Base-by-base conservation (phyloP, 2,113 vertebrate species). In the Siphamia tubifer region DNA sequence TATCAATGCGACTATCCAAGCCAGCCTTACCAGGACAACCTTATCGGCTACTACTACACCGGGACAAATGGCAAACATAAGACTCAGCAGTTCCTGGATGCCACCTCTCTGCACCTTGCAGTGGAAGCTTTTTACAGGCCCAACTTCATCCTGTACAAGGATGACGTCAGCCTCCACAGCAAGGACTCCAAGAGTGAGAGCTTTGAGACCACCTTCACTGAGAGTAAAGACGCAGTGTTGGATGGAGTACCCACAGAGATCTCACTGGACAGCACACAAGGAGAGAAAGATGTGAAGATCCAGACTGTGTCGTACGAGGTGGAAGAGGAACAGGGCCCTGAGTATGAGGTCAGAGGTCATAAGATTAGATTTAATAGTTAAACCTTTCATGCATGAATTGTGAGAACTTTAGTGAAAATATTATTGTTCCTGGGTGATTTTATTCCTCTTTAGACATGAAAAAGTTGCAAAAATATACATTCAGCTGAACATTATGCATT, bases 291-390 rank as follows among this genome's bases (percentile, higher is more conserved):
- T 24, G 88, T 85, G 28, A 88, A 92, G 76, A 96, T 97, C 82
- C 95, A 95, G 62, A 97, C 96, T 0, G 95, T 97, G 71, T 96
- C 95, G 44, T 96, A 94, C 0, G 94, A 95, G 0, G 94, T 96
- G 74, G 95, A 96, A 48, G 96, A 96, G 32, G 94, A 95, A 45
- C 92, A 94, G 63, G 90, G 92, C 62, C 94, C 92, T 21, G 93
- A 93, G 62, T 95, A 92, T 1, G 95, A 95, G 90, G 95, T 95
- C 78, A 91, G 87, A 53, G 28, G 48, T 70, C 63, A 58, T 40
- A 44, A n/a, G n/a, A n/a, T n/a, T n/a, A n/a, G n/a, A n/a, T n/a
- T n/a, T n/a, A n/a, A n/a, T n/a, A n/a, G n/a, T n/a, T n/a, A n/a
- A n/a, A n/a, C n/a, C n/a, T n/a, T n/a, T n/a, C n/a, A n/a, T n/a